A percentile compares a stretch with the other conserved stretches of the same genome.
phyloP scores from a whole-genome alignment of 2,113 vertebrate species.

The Brachyistius frenatus region DNA sequence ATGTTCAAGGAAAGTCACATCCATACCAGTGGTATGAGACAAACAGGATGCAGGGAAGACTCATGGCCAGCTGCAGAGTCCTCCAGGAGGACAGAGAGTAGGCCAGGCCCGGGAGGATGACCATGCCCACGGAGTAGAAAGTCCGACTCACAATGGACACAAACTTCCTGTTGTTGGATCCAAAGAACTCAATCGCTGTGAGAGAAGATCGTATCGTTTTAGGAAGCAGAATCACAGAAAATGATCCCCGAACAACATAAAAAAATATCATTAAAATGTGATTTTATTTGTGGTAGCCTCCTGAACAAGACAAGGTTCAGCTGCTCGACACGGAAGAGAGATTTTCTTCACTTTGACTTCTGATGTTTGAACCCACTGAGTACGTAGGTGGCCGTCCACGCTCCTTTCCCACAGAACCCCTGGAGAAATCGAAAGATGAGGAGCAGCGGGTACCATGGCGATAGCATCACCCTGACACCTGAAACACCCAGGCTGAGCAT shows the following conservation, averaged over 20 bases:
- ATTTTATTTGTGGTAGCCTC: too few species aligned
- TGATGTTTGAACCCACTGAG: neutral
- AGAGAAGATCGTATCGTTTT: neutral
- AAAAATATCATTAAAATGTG: too few species aligned
- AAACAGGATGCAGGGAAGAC: conserved; percentile 48
- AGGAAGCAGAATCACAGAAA: neutral
- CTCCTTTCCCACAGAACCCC: conserved; percentile 35
- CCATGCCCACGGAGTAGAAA: conserved; percentile 32
- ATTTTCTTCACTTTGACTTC: neutral
- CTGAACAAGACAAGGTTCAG: neutral
- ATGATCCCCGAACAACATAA: too few species aligned
- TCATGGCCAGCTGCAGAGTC: conserved; percentile 43
- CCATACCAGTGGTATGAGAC: conserved; percentile 38
- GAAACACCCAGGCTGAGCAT: conserved; percentile 34
- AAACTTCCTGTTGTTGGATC: conserved; percentile 33
- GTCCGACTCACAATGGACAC: conserved; percentile 33
- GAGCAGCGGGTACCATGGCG: conserved; percentile 37
- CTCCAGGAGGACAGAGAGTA: conserved; percentile 48
- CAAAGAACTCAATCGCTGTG: conserved; percentile 40
- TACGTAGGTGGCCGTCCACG: conserved; percentile 5
- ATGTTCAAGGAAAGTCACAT: neutral
- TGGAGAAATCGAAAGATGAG: conserved; percentile 31
- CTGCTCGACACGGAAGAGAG: neutral
- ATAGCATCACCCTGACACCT: conserved; percentile 27
- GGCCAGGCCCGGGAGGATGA: conserved; percentile 39